Evolutionary conservation across 2,888 invertebrate genomes (phyloP), one percentile per base, ranked within the genome.

Genomic region (Andrena bicolor): DNA sequence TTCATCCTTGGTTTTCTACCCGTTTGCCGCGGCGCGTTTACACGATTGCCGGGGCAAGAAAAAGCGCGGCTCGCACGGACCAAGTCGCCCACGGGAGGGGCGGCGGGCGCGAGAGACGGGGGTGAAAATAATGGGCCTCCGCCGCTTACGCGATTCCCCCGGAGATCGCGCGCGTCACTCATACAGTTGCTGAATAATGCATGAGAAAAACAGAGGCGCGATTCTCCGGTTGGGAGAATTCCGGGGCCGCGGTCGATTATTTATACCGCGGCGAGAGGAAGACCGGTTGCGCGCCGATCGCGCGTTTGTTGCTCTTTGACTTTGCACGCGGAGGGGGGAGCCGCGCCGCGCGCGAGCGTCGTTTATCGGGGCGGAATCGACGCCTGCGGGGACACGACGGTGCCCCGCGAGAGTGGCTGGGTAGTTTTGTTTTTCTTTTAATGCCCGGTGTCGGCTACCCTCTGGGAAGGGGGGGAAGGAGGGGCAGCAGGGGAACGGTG

Each of bases 61-160:
- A 51, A 71, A 68, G 13, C n/a, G 23, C 23, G 20, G 13, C 58
- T 10, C 60, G 76, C 32, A 71, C 20, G 8, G 26, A 32, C 23
- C 49, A 16, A 41, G 16, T 41, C 41, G 41, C 69, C 48, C 63
- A 4, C 56, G 0, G n/a, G 5, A n/a, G 32, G n/a, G 35, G 61
- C 16, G 66, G 28, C 35, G 58, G 41, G 32, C 51, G 23, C 13
- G 56, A 53, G 61, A 20, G 26, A 32, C 60, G 58, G 64, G 79
- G 71, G 79, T 41, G 74, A 69, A 76, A 74, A 74, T 85, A 84
- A 84, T 86, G 85, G 84, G 76, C 80, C 77, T 78, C 56, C 78
- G 72, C 48, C 53, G 68, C 48, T 70, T 71, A 75, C 71, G 75
- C 80, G 82, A 80, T 82, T 82, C 82, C 80, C 75, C 75, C 35